Conservation (phyloP, 2,113 vertebrate species). For the Cyanoderma ruficeps region DNA sequence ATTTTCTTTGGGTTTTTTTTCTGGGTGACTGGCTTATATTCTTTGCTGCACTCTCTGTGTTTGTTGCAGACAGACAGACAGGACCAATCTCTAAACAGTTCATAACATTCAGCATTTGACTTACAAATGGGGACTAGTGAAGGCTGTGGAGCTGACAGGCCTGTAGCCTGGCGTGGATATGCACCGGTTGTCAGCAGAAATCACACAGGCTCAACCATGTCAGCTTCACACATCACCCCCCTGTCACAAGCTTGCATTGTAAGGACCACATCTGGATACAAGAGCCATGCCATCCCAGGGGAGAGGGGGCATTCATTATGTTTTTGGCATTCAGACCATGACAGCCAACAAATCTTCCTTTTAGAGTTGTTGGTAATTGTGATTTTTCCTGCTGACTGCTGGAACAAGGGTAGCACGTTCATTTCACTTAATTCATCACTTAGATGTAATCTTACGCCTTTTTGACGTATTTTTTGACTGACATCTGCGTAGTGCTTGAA, state of each 20-base stretch:
- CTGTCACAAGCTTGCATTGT: not conserved
- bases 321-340: not conserved
- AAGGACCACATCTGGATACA: not conserved
- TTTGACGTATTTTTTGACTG: not conserved
- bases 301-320: not conserved
- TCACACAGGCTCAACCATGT: not conserved
- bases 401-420: not conserved
- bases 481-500: not conserved
- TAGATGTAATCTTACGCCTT: not conserved
- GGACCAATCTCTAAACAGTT: not conserved
- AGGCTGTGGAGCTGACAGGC: not conserved
- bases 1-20: not conserved
- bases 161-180: not conserved
- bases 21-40: not conserved
- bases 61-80: not conserved
- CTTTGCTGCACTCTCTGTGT: not conserved
- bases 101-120: not conserved
- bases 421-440: not conserved
- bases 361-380: not conserved
- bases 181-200: not conserved
- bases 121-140: not conserved
- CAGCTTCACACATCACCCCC: not conserved
- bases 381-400: not conserved
- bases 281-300: fast-evolving
- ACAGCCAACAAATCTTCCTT: not conserved